Evolutionary conservation across 2,888 invertebrate genomes (phyloP).

Genomic region (Drosophila pseudotalamancana): DNA sequence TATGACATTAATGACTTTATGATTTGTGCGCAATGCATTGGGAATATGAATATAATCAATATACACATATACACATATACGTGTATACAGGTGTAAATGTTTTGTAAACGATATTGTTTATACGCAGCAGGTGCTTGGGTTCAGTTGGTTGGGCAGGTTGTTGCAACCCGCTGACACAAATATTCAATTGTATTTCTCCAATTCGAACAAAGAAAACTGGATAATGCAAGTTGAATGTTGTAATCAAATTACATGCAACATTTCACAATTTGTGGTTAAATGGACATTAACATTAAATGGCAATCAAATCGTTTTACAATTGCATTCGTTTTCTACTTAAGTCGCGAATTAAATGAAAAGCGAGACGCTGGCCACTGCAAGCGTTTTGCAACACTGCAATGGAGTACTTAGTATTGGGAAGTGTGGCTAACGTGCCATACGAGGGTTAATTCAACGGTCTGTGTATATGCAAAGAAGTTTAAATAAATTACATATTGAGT

Average conservation of each 20-base stretch:
- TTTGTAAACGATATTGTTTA: conserved; percentile 38
- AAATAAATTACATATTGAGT: too few relatives aligned
- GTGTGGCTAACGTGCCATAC: neutral
- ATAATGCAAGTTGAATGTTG: conserved; percentile 30
- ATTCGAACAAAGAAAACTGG: conserved; percentile 4
- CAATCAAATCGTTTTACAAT: conserved; percentile 45
- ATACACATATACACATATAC: neutral
- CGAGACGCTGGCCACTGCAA: conserved; percentile 24
- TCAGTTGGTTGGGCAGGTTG: conserved; percentile 26
- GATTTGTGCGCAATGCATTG: conserved; percentile 41
- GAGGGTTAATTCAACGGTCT: too few relatives aligned
- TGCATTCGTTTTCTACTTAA: conserved; percentile 49
- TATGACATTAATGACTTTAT: conserved; percentile 31
- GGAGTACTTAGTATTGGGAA: neutral
- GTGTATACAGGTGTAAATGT: conserved; percentile 14
- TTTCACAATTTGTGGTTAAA: conserved; percentile 50
- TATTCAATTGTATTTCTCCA: neutral
- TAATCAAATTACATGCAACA: conserved; percentile 50
- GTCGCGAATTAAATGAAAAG: conserved; percentile 55
- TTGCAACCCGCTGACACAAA: conserved; percentile 26
- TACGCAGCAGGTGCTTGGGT: conserved; percentile 31
- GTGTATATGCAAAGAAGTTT: too few relatives aligned
- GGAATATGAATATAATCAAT: conserved; percentile 25
- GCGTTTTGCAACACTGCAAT: conserved; percentile 29
- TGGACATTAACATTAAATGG: conserved; percentile 35